phyloP scores from a whole-genome alignment of 2,888 invertebrate genomes.

The Netelia fuscicornis region DNA sequence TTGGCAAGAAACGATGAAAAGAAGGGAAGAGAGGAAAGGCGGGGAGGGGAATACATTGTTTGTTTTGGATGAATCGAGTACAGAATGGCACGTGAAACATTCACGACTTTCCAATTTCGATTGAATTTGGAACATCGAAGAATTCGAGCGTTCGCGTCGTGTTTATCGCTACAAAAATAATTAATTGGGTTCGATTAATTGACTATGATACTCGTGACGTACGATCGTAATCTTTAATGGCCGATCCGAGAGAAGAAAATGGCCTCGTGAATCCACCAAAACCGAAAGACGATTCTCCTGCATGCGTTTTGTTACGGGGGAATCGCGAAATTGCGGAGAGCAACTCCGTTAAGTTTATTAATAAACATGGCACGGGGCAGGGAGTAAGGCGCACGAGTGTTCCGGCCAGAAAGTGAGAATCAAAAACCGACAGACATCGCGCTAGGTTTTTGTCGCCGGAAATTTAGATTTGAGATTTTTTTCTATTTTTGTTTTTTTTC shows the following conservation, averaged over 20 bases:
- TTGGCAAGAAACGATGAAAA: neutral
- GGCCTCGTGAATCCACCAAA: neutral
- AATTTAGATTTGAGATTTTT: no score
- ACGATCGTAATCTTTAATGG: neutral
- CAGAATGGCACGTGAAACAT: constrained; percentile 7
- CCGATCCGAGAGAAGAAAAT: neutral
- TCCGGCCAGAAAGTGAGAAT: constrained; percentile 38
- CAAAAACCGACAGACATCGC: constrained; percentile 27
- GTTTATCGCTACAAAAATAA: neutral
- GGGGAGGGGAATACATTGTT: constrained; percentile 23
- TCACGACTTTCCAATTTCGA: constrained; percentile 12
- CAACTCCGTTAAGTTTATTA: constrained; percentile 81
- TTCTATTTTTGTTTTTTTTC: no score
- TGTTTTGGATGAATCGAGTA: constrained; percentile 59
- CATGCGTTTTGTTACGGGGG: constrained; percentile 32
- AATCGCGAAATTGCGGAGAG: constrained; percentile 76
- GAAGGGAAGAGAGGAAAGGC: neutral
- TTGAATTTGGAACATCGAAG: constrained; percentile 15
- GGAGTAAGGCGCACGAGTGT: constrained; percentile 19
- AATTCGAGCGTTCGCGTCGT: neutral
- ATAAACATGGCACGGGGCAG: constrained; percentile 79
- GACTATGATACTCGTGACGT: neutral
- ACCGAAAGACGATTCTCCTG: neutral
- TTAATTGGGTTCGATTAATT: neutral
- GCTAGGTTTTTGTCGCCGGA: no score